Percentiles rank a stretch among this genome's conserved stretches.
phyloP scores from a whole-genome alignment of 2,888 invertebrate species.

The Sminthurides aquaticus region DNA sequence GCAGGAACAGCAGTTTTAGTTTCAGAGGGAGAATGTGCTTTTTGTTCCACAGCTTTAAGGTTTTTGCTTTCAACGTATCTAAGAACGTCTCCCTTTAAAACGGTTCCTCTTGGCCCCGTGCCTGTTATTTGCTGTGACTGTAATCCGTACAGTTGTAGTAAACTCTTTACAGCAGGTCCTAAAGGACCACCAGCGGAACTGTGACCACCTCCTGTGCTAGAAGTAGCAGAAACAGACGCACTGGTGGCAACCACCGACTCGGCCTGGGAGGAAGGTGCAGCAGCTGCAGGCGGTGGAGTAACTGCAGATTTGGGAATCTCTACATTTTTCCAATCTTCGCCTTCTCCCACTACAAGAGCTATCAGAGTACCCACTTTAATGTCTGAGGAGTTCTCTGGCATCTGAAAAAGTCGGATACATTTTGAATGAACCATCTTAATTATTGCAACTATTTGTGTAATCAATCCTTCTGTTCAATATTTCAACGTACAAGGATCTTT shows the following conservation, averaged over 20 bases:
- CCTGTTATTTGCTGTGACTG: conserved; percentile 49
- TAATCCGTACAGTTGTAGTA: conserved; percentile 56
- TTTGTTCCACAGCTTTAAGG: conserved; percentile 46
- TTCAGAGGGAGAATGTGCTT: not conserved
- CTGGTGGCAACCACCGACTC: conserved; percentile 24
- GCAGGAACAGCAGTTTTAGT: conserved; percentile 7
- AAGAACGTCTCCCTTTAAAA: conserved; percentile 57
- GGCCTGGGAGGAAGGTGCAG: conserved; percentile 18
- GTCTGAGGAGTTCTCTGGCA: conserved; percentile 53
- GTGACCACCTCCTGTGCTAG: conserved; percentile 41
- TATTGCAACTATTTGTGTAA: not conserved
- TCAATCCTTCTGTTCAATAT: not conserved
- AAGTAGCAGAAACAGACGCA: conserved; percentile 29
- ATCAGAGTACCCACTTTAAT: conserved; percentile 55
- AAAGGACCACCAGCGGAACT: conserved; percentile 28
- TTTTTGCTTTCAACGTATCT: conserved; percentile 49
- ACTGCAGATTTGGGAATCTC: conserved; percentile 46
- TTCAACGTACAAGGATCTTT: conserved; percentile 56
- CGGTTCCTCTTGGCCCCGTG: conserved; percentile 55
- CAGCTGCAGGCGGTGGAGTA: conserved; percentile 24
- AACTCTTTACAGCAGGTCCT: conserved; percentile 57
- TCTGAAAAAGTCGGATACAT: no score
- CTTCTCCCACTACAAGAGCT: conserved; percentile 56
- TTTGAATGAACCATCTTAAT: conserved; percentile 4
- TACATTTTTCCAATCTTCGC: conserved; percentile 58